Conservation (phyloP, 1,140 invertebrate species). For the Microplitis demolitor region DNA sequence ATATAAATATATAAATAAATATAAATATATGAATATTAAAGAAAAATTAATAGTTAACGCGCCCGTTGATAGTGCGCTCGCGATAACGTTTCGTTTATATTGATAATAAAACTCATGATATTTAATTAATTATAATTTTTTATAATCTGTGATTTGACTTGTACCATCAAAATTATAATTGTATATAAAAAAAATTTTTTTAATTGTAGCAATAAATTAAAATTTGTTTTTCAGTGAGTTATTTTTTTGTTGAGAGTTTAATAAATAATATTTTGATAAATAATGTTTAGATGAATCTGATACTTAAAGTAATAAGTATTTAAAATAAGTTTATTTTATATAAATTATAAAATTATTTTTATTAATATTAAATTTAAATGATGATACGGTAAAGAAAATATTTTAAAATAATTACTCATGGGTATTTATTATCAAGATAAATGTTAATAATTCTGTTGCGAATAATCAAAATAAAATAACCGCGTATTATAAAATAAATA, state of each 20-base stretch:
- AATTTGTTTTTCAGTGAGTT: too few species aligned
- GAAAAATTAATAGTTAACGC: not conserved
- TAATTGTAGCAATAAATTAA: too few species aligned
- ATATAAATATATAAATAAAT: constrained; percentile 7
- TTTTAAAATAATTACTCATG: too few species aligned
- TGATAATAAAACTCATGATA: not conserved
- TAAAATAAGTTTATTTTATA: too few species aligned
- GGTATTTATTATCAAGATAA: not conserved
- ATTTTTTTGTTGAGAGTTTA: too few species aligned
- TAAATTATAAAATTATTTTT: too few species aligned
- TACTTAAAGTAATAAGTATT: not conserved
- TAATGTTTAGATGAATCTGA: not conserved
- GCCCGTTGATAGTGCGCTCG: not conserved
- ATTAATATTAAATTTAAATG: too few species aligned
- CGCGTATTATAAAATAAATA: constrained; percentile 31
- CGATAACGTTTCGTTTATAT: not conserved
- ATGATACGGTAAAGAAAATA: too few species aligned
- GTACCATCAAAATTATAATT: not conserved
- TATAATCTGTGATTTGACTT: not conserved
- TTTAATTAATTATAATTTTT: constrained; percentile 10
- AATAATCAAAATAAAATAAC: constrained; percentile 25
- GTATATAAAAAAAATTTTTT: too few species aligned
- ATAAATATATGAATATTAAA: constrained; percentile 5
- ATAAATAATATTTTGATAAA: too few species aligned
- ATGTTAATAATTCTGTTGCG: not conserved